phyloP scores from a whole-genome alignment of 2,888 invertebrate genomes.

The Leuctra nigra region DNA sequence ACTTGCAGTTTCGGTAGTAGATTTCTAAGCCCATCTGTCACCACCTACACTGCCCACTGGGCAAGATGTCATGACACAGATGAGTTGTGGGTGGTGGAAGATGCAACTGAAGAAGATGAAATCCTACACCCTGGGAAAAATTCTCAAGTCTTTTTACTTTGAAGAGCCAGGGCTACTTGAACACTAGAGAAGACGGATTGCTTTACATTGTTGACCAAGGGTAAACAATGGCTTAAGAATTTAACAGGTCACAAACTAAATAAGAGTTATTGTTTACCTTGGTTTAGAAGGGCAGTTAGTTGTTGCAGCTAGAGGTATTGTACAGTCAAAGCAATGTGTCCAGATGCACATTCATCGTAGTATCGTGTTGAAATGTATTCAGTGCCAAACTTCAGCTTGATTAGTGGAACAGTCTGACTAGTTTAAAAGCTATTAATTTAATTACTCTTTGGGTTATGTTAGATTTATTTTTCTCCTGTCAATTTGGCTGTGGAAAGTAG shows the following conservation, averaged over 20 bases:
- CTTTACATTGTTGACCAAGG: neutral
- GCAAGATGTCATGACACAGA: neutral
- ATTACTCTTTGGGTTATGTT: too few relatives aligned
- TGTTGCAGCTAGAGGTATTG: too few relatives aligned
- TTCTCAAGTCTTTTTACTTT: neutral
- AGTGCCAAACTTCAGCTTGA: too few relatives aligned
- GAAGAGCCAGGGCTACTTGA: slow-evolving; percentile 9
- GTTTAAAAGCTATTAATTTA: too few relatives aligned
- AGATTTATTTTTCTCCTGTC: too few relatives aligned
- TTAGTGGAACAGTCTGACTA: too few relatives aligned
- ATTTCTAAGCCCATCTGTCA: neutral
- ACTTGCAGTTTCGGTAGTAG: slow-evolving; percentile 2
- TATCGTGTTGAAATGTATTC: too few relatives aligned
- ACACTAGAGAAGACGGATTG: neutral
- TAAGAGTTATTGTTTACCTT: too few relatives aligned
- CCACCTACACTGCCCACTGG: slow-evolving; percentile 5
- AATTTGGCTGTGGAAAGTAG: too few relatives aligned
- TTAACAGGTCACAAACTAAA: neutral
- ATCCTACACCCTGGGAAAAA: slow-evolving; percentile 11
- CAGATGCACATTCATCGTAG: too few relatives aligned
- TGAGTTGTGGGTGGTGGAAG: neutral
- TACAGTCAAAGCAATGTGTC: too few relatives aligned
- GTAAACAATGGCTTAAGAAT: slow-evolving; percentile 1
- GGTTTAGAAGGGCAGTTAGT: too few relatives aligned
- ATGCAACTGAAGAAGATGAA: slow-evolving; percentile 3